A percentile compares a stretch with the other conserved stretches of the same genome.
Conservation (phyloP, 2,797 vertebrate species). For the Amphiprion clarkii region DNA sequence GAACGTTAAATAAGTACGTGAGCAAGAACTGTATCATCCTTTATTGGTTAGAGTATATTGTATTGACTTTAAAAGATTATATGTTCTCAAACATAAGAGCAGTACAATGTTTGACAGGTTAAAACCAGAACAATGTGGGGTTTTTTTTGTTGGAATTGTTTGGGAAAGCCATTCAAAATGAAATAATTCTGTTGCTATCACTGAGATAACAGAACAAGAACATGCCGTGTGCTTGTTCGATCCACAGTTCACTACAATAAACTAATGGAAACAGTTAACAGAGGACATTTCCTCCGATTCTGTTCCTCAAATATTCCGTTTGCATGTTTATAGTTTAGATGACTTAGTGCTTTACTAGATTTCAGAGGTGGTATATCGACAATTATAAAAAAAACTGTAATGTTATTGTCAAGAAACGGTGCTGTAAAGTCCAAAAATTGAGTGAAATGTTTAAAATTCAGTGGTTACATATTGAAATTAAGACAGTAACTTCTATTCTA, state of each 20-base stretch:
- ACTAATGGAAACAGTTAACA: not conserved
- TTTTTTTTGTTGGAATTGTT: not conserved
- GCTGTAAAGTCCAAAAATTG: not conserved
- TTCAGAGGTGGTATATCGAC: not conserved
- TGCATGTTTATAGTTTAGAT: constrained; percentile 4
- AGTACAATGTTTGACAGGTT: not conserved
- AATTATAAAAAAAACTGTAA: not conserved
- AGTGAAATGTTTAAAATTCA: constrained; percentile 6
- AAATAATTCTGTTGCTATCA: not conserved
- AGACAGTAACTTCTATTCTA: not conserved
- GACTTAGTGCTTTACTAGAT: not conserved
- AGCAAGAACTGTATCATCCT: not conserved
- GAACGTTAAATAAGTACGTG: constrained; percentile 9
- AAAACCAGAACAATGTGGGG: not conserved
- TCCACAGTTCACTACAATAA: not conserved
- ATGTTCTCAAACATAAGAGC: not conserved
- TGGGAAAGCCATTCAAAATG: constrained; percentile 20
- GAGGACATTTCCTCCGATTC: not conserved
- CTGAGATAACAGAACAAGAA: constrained; percentile 1
- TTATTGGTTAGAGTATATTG: not conserved
- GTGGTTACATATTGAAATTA: not conserved
- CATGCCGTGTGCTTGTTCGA: not conserved
- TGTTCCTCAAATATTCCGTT: not conserved
- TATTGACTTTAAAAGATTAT: not conserved
- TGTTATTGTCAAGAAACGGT: not conserved